Percentiles rank a stretch among this genome's conserved stretches.
Conservation (phyloP, 2,888 invertebrate species). For the Caenorhabditis sp. region DNA sequence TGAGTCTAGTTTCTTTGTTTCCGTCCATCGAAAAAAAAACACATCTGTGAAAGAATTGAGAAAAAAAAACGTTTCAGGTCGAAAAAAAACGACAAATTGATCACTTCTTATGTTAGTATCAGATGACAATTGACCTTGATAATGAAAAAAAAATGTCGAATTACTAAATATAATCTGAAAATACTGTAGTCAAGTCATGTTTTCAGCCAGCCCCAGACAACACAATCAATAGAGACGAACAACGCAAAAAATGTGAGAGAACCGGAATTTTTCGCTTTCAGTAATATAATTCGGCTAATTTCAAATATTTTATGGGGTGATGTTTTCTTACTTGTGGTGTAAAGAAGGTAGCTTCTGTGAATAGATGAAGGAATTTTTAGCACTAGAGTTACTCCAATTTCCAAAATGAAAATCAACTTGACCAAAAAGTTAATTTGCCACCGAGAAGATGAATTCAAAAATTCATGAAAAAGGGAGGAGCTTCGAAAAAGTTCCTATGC, state of each 20-base stretch:
- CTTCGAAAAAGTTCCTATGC: too few relatives aligned
- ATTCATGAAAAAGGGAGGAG: too few relatives aligned
- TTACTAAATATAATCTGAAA: too few relatives aligned
- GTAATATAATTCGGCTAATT: conserved; percentile 1
- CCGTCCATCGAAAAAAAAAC: neutral
- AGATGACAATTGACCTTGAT: neutral
- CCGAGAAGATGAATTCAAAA: too few relatives aligned
- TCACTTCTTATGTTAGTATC: neutral
- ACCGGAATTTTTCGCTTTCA: conserved; percentile 1
- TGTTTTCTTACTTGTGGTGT: neutral
- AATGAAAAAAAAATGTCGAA: neutral
- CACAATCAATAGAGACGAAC: neutral
- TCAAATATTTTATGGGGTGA: neutral
- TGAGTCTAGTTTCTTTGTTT: neutral
- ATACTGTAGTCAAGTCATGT: neutral
- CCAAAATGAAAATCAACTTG: too few relatives aligned
- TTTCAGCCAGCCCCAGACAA: neutral
- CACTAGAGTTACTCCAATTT: too few relatives aligned
- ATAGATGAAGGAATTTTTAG: too few relatives aligned
- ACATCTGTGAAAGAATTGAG: too few relatives aligned
- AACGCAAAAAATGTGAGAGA: neutral
- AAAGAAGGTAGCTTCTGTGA: too few relatives aligned
- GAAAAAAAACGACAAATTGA: neutral
- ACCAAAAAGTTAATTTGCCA: too few relatives aligned
- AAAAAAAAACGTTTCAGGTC: neutral